Evolutionary conservation across 2,888 invertebrate genomes (phyloP).

Genomic region (Pterobdella sp.): DNA sequence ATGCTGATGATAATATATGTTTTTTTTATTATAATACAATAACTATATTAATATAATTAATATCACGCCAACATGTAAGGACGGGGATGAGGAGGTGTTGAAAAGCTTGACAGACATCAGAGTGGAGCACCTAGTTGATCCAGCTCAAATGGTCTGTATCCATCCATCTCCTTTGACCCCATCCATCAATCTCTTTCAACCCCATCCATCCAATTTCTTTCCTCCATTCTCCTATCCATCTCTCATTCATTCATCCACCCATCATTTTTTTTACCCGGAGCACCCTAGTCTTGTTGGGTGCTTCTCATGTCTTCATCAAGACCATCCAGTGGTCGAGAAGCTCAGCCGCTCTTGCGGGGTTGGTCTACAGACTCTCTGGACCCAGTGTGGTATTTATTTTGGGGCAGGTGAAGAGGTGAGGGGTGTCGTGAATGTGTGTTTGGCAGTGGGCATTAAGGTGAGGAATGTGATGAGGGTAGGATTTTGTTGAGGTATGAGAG

Average conservation of each 20-base stretch:
- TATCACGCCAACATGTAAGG: neutral
- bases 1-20: neutral
- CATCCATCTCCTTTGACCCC: neutral
- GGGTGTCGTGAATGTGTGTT: no score
- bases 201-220: neutral
- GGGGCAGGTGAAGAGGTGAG: no score
- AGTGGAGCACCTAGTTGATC: neutral
- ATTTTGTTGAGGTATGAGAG: no score
- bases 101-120: conserved; percentile 19
- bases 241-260: no score
- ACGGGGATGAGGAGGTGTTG: conserved; percentile 13
- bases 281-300: no score
- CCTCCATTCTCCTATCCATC: neutral
- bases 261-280: neutral
- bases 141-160: conserved; percentile 5
- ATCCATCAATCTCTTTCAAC: neutral
- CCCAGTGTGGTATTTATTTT: no score
- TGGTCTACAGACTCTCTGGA: no score
- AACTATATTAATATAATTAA: neutral
- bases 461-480: no score
- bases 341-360: no score
- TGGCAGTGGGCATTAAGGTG: no score
- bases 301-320: no score
- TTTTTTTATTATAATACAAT: neutral
- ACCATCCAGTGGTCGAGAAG: no score